Conservation (phyloP, 2,113 vertebrate species). For the Ornithorhynchus anatinus region DNA sequence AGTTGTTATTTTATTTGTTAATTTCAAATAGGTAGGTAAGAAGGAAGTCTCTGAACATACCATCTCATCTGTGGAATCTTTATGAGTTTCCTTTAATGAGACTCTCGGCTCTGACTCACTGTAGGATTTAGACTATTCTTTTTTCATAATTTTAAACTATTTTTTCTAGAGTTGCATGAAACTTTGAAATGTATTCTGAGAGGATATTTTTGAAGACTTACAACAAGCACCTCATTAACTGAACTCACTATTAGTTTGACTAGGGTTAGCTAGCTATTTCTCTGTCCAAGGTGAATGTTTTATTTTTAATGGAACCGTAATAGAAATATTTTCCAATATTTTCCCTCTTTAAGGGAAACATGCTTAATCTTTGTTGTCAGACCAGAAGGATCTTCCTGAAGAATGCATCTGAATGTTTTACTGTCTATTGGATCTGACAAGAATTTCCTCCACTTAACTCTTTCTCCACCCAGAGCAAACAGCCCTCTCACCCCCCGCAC, state of each 20-base stretch:
- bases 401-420: slow-evolving; percentile 41
- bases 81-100: no score
- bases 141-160: not conserved
- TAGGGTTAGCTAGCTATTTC: slow-evolving; percentile 59
- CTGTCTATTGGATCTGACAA: slow-evolving; percentile 50
- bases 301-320: slow-evolving; percentile 55
- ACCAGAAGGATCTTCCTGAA: slow-evolving; percentile 34
- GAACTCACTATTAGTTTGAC: slow-evolving; percentile 38
- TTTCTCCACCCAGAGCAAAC: slow-evolving; percentile 12
- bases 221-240: slow-evolving; percentile 38
- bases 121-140: not conserved
- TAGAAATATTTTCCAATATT: slow-evolving; percentile 60
- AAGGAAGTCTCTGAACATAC: no score
- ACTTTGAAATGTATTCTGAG: not conserved
- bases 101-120: no score
- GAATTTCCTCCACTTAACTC: slow-evolving; percentile 55
- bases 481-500: no score
- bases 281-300: slow-evolving; percentile 60
- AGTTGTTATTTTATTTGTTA: no score
- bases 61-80: no score
- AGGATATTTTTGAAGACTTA: no score
- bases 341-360: slow-evolving; percentile 24
- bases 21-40: no score
- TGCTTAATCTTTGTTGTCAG: slow-evolving; percentile 49
- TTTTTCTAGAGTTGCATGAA: not conserved